Evolutionary conservation across 2,113 vertebrate genomes (phyloP).

Genomic region (Eretmochelys imbricata): DNA sequence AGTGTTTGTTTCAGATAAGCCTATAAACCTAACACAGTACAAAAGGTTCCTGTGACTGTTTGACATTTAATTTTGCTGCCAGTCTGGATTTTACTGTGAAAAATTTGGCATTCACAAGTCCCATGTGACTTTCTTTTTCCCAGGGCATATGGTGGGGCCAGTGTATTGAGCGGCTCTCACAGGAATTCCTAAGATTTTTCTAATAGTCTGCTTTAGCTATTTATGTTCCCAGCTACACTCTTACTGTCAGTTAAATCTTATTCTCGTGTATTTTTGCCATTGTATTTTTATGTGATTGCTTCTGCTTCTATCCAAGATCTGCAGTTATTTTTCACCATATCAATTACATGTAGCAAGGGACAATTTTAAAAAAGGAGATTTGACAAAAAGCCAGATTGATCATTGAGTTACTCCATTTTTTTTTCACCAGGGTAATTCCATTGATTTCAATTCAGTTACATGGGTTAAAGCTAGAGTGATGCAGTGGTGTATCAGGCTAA

Average conservation of each 20-base stretch:
- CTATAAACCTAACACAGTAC: background rate
- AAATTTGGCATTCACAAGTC: background rate
- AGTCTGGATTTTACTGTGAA: rapidly evolving
- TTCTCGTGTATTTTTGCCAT: background rate
- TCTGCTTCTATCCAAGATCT: background rate
- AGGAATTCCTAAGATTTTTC: background rate
- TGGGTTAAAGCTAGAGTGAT: background rate
- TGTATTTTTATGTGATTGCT: background rate
- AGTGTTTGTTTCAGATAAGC: background rate
- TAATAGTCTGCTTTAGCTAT: background rate
- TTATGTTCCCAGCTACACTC: background rate
- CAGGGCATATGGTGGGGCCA: background rate
- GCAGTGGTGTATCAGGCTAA: background rate
- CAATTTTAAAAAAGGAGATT: background rate
- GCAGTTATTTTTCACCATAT: background rate
- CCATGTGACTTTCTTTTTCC: background rate
- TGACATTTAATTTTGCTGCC: background rate
- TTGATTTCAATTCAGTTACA: background rate
- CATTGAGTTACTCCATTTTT: background rate
- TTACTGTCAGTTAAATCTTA: background rate
- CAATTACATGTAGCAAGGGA: background rate
- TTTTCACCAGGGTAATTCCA: background rate
- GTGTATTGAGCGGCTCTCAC: background rate
- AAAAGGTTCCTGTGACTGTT: background rate
- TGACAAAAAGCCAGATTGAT: background rate